Percentiles rank a stretch among this genome's conserved stretches.
phyloP scores from a whole-genome alignment of 2,113 vertebrate genomes.

The Aldabrachelys gigantea region DNA sequence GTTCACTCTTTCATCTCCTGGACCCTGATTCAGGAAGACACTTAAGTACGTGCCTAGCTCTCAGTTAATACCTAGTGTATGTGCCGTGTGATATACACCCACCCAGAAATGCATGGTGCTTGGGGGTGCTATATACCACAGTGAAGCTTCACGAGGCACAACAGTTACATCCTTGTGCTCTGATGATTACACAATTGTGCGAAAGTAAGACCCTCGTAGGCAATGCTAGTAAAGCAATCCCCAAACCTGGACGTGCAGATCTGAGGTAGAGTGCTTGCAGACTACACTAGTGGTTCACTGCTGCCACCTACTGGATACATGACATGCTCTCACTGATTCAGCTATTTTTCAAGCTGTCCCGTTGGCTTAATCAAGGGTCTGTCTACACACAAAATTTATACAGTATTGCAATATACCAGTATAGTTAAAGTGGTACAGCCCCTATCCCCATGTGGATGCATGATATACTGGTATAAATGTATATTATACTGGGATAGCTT shows the following conservation, averaged over 20 bases:
- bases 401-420: not conserved
- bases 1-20: not conserved
- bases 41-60: accelerated
- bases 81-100: not conserved
- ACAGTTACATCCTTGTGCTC: not conserved
- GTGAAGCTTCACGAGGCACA: not conserved
- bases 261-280: accelerated
- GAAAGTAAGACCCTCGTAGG: not conserved
- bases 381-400: not conserved
- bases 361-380: not conserved
- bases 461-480: too few relatives aligned
- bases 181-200: not conserved
- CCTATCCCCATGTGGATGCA: not conserved
- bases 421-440: accelerated
- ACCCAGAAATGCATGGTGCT: not conserved
- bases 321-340: not conserved
- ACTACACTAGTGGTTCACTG: not conserved
- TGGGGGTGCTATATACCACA: not conserved
- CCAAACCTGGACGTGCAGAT: not conserved
- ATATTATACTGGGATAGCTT: not conserved
- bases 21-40: not conserved
- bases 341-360: not conserved
- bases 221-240: not conserved
- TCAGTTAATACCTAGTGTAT: not conserved
- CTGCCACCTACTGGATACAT: not conserved